Evolutionary conservation across 2,113 vertebrate genomes (phyloP), one percentile per base, ranked within the genome.

Genomic region (Bolborhynchus lineola): DNA sequence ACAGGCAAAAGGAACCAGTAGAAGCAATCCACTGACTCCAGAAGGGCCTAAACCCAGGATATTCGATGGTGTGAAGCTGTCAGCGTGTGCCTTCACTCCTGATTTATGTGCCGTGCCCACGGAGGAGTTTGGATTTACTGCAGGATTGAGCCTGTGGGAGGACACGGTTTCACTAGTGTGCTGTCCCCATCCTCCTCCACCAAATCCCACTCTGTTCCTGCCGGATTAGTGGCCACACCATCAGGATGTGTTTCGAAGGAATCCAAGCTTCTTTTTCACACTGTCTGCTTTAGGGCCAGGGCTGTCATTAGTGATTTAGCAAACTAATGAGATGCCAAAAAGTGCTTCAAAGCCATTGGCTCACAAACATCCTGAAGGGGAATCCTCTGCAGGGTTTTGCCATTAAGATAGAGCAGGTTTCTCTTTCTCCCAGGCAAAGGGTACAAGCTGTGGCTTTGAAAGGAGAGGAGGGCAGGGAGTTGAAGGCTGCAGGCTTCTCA

Each of bases 181-280:
- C 68, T 16, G 23, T 50, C 53, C 62, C 67, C 88, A 44, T 29
- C 72, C 46, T 75, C 57, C 35, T 39, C 84, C 74, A 33, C 5
- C 57, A 19, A 55, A 47, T 28, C 75, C 31, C 31, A 2, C 44
- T 19, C 25, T 2, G 15, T 18, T 71, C 53, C 72, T 8, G 5
- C 44, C 5, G 25, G 39, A 20, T 29, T 26, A 29, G 19, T 2
- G n/a, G 33, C 75, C 53, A 11, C 1, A 5, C 13, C 42, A 21
- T 3, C 3, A 49, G 8, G 17, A 63, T 0, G 0, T 14, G 13
- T 35, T 78, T 28, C n/a, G 74, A 39, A 9, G 13, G 59, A 80
- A 57, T n/a, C 28, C 12, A 37, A 9, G 67, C 16, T 31, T 23
- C 28, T 39, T 63, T 46, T 80, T 18, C 14, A 8, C 28, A 6